Evolutionary conservation across 2,888 invertebrate species (phyloP), one percentile per base, ranked within the genome.

Genomic region (Ennomos fuscantarius): DNA sequence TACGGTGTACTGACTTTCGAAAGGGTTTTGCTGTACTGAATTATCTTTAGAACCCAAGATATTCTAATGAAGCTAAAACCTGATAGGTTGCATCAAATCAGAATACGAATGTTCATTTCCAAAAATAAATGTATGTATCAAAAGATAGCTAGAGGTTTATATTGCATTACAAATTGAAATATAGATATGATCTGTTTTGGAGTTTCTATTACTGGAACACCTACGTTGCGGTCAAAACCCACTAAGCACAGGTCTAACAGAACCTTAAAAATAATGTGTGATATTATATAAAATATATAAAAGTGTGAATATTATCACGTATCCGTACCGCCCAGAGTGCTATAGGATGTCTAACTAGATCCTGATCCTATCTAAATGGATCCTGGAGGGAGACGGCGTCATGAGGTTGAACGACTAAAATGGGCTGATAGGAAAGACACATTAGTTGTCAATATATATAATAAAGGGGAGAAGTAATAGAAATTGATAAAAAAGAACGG

Each of bases 1-100:
- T 53, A 53, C 32, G 39, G 40, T 52, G 33, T 47, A 52, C 50
- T 62, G 65, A 41, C 45, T 59, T 54, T 49, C 46, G 70, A 72
- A 66, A 63, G 61, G 62, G 62, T 70, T 74, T 69, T 67, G 59
- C 54, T 46, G 36, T 34, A 62, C 54, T 48, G 60, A 62, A 65
- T 65, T 59, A 61, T 65, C 66, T 68, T 66, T 60, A 62, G 64
- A 61, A 35, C 53, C 53, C 37, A 52, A 51, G 54, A 55, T 52
- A 56, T 56, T 46, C 44, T 53, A 53, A 50, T 41, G 40, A 33
- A 47, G 36, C 31, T 40, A 49, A n/a, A 37, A 36, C 48, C 55
- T 40, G 53, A 52, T 56, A 52, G 47, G 42, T 56, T 61, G 53
- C 60, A 61, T 53, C 52, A 49, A 55, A 60, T 53, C 36, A 36